Evolutionary conservation across 1,140 invertebrate species (phyloP), one percentile per base, ranked within the genome.

Genomic region (Belonocnema kinseyi): DNA sequence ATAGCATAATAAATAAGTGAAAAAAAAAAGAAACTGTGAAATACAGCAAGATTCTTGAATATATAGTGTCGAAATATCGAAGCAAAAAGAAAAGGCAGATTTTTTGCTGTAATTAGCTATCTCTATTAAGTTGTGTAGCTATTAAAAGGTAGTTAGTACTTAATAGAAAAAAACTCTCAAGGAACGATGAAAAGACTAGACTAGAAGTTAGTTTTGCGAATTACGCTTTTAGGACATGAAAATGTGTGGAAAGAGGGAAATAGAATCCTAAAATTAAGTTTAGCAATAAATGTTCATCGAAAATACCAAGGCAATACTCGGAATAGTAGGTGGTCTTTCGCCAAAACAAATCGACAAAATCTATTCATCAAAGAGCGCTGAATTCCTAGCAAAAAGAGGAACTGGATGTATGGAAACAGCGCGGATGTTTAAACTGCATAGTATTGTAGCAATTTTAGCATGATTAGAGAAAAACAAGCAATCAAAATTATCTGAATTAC

Each of bases 401-500:
- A 46, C 71, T 50, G 52, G 14, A 50, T n/a, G 50, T 12, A n/a
- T 72, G 75, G 58, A 16, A 75, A 82, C 40, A 51, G 53, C 58
- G 50, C 16, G 40, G 40, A 73, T 72, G 10, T 10, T 46, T 10
- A 51, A 78, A 76, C 54, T 66, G 58, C 66, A 71, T 71, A 46
- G 71, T n/a, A 52, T 19, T 19, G 11, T 12, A 26, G 40, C 66
- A 10, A 21, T 54, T 40, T 61, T 33, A 12, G 51, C 1, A 14
- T 50, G n/a, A 46, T 17, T 21, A 66, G 14, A 54, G 21, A n/a
- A 46, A 21, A 66, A 21, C 19, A 58, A 58, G 12, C 8, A 10
- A 56, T n/a, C 2, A 8, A 7, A 66, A 2, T 66, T 5, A 40
- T 7, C 0, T 19, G 75, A 52, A 81, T 88, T 86, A 91, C 90